Conservation (phyloP, 2,113 vertebrate species). For the Percina caprodes region DNA sequence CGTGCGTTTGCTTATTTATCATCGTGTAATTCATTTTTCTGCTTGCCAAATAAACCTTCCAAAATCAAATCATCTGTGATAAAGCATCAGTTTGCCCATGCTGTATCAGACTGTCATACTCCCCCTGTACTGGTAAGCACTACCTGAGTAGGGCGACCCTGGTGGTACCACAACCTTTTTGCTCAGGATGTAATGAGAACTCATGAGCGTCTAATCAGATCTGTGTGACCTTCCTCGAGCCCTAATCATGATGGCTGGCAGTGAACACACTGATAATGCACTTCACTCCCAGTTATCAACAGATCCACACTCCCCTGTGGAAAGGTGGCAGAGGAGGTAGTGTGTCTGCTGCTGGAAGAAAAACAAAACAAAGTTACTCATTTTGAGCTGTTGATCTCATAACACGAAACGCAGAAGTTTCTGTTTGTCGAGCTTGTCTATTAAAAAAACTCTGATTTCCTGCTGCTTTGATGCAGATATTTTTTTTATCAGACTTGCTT, state of each 20-base stretch:
- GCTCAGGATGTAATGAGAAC: slow-evolving; percentile 75
- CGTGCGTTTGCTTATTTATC: slow-evolving; percentile 51
- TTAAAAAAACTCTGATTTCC: background rate
- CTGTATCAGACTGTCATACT: slow-evolving; percentile 7
- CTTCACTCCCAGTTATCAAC: slow-evolving; percentile 80
- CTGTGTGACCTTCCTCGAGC: slow-evolving; percentile 77
- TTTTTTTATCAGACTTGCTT: slow-evolving; percentile 7
- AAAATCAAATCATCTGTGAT: slow-evolving; percentile 52
- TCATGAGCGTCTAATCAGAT: slow-evolving; percentile 81
- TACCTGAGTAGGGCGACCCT: slow-evolving; percentile 61
- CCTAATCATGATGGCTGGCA: slow-evolving; percentile 79
- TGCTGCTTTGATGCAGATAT: slow-evolving; percentile 25
- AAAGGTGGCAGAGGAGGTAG: slow-evolving; percentile 62
- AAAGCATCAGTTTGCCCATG: slow-evolving; percentile 23
- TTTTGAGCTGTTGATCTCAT: slow-evolving; percentile 57
- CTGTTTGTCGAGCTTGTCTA: slow-evolving; percentile 5
- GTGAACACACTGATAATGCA: slow-evolving; percentile 82
- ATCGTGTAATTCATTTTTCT: slow-evolving; percentile 39
- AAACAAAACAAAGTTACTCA: slow-evolving; percentile 22
- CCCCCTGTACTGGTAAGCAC: slow-evolving; percentile 32
- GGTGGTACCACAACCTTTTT: slow-evolving; percentile 68
- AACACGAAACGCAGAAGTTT: slow-evolving; percentile 17
- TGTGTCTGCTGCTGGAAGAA: slow-evolving; percentile 6
- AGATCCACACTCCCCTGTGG: slow-evolving; percentile 70
- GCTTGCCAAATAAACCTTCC: slow-evolving; percentile 48